Base-by-base conservation (phyloP, 2,797 vertebrate species). In the Bradypus variegatus region DNA sequence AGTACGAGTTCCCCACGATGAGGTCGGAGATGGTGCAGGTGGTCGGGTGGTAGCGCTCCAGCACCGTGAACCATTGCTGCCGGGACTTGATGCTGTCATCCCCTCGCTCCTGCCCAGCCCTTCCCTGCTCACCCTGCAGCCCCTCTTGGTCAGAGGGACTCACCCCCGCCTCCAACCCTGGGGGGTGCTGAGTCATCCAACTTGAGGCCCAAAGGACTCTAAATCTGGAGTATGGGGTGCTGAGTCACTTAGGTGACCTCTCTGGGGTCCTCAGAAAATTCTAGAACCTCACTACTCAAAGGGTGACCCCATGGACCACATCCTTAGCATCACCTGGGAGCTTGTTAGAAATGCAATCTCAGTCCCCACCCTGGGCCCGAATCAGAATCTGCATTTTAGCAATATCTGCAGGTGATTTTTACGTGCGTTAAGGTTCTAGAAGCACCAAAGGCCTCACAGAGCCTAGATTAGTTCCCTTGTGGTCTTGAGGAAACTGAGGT, bases 1-100 rank as follows among this genome's bases (percentile, higher is more conserved):
- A 91, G 96, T 99, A 99, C 0, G 97, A 97, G 91, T 99, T 99
- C 89, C 99, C 99, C 84, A 99, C 98, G 96, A 99, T 97, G 97
- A 99, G 98, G 97, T 99, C 98, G 0, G 99, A 98, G 96, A 99
- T 4, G 19, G 98, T 99, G 96, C 98, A 99, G 73, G 96, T 98
- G 36, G 98, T 98, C 36, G 98, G 97, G 95, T 98, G 98, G 96
- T 98, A 98, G 95, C 98, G 98, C 81, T 99, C 99, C 97, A 98
- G 94, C 25, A 98, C 98, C 0, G 98, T 98, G 97, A 99, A 99
- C 99, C 99, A 99, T 72, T 98, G 98, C 99, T 99, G 96, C 0
- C 33, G 36, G n/a, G 53, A 65, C 15, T 12, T 2, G 0, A 45
- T 3, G 65, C 5, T 12, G 77, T 92, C 80, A 81, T 2, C 64